Evolutionary conservation across 2,113 vertebrate species (phyloP), one percentile per base, ranked within the genome.

Genomic region (Sitta europaea): DNA sequence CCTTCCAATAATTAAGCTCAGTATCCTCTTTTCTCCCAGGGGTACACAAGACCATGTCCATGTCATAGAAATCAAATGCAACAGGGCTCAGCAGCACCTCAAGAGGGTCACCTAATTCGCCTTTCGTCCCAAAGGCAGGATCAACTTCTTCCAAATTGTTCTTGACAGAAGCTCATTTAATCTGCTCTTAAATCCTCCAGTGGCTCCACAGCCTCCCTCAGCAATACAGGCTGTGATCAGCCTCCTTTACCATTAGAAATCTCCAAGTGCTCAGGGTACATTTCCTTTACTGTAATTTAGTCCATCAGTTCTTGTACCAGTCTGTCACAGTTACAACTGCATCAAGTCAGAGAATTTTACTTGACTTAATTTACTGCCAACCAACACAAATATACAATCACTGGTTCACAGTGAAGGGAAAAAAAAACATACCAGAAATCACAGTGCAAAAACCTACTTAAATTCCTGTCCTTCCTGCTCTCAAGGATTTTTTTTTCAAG

Each of bases 151-250:
- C 82, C 62, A 97, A 96, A 94, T 77, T 86, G 88, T 70, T 93
- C 86, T 93, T 94, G 94, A 95, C 92, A 86, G 82, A 93, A 95
- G 86, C 93, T 88, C 88, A 90, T 95, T 96, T 94, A 94, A 96
- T 97, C 94, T 91, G 63, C 36, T 95, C 65, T 88, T 93, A 93
- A 96, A 93, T 94, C 92, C 92, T 91, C 90, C 54, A 85, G 85
- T 0, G 3, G 24, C 86, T 88, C 78, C 27, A 12, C 12, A n/a
- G 67, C 33, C 65, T 94, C 79, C 72, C 91, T 92, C 58, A 86
- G 67, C 94, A 93, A 86, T 73, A 33, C 68, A 80, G 33, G 23
- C 63, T 73, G 67, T 77, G 72, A 95, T 76, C 78, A 91, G 80
- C 35, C 51, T 93, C 74, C 63, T 68, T 73, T 63, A 61, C 66